Base-by-base conservation (phyloP, 2,113 vertebrate genomes). In the Oreotrochilus melanogaster region DNA sequence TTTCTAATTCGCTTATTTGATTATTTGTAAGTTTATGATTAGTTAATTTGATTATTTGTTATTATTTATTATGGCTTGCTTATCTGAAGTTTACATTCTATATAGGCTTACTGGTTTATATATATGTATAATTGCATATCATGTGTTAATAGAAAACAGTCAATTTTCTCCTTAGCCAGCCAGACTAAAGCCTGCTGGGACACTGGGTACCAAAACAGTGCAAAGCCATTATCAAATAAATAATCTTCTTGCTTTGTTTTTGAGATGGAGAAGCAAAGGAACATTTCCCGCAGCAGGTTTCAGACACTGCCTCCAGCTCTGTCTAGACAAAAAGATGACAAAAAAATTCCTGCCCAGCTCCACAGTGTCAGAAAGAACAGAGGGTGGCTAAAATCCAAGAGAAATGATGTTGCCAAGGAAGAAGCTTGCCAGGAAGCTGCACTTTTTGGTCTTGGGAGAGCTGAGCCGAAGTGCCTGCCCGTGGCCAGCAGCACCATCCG, bases 281-380 rank as follows among this genome's bases (percentile, higher is more conserved):
- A 80, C 6, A 23, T 10, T 69, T 91, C 67, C 33, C 1, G 1
- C 66, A 80, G 21, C 18, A 57, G 39, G 61, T 18, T 93, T 86
- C 92, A 95, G 83, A 87, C 69, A 43, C 45, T 92, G 76, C 47
- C 31, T 66, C 15, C 47, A 88, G 56, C 69, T 93, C 89, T 89
- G 95, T 97, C 94, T 96, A 96, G 91, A 93, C 83, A 62, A 89
- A 88, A 92, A 71, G 65, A 92, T 84, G 86, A 89, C 86, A 95
- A 89, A 92, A 93, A 43, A 84, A 93, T 92, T 92, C 67, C 86
- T 93, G 39, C 35, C 24, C 0, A 2, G 42, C 69, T 92, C 25
- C 14, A 9, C 43, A 71, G 16, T 18, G 31, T 51, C 79, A 89
- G 64, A 67, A 86, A 80, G 69, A 80, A 50, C 22, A 86, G 25